These are phyloP conservation scores for Megaustenia siamemsis DNA, from an alignment of 2,888 invertebrate genomes.

Conservation along the genomic window DNA sequence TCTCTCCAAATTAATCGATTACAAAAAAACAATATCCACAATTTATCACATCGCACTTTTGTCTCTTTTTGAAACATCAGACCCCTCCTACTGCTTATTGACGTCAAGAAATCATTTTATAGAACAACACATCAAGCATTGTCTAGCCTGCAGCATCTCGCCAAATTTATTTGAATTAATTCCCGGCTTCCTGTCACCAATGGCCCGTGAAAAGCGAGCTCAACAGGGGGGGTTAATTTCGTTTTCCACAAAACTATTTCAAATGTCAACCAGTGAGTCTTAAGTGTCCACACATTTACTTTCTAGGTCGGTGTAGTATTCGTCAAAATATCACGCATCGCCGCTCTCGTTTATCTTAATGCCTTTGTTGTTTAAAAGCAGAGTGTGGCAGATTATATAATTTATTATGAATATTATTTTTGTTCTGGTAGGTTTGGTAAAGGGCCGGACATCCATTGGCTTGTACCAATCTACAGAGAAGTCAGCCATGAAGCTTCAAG, in stretches of 20 bases:
- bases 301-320: background rate
- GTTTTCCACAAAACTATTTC: background rate
- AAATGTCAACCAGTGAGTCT: background rate
- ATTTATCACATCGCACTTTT: no score
- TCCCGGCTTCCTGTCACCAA: background rate
- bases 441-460: background rate
- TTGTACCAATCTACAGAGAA: background rate
- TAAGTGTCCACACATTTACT: no score
- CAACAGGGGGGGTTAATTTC: slow-evolving; percentile 14
- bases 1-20: no score
- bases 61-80: no score
- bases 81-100: no score
- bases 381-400: no score
- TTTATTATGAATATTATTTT: no score
- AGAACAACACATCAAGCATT: no score
- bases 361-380: no score
- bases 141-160: no score
- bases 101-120: no score
- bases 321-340: background rate
- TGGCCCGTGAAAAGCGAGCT: background rate
- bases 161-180: background rate
- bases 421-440: background rate
- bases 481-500: background rate
- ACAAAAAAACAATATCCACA: no score
- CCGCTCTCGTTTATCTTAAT: background rate